Evolutionary conservation across 2,888 invertebrate species (phyloP).

Genomic region (Pammene fasciana): DNA sequence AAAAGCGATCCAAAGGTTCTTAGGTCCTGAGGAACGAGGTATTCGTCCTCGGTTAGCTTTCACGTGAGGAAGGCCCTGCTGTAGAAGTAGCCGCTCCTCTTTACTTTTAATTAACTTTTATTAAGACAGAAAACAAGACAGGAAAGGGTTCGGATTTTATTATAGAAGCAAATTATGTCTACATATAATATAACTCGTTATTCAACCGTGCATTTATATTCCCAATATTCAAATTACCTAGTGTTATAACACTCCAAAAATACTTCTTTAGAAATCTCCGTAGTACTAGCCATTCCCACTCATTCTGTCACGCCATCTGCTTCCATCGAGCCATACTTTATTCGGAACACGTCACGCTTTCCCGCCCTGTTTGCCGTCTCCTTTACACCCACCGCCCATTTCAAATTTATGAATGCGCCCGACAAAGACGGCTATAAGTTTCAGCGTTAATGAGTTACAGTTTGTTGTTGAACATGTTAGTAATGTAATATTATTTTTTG

Average conservation of each 20-base stretch:
- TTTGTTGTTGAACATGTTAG: conserved; percentile 45
- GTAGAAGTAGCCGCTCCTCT: too few species aligned
- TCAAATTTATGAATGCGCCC: conserved; percentile 52
- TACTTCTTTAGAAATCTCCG: conserved; percentile 27
- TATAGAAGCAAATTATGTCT: too few species aligned
- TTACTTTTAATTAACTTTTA: too few species aligned
- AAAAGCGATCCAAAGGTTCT: too few species aligned
- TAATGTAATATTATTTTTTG: conserved; percentile 41
- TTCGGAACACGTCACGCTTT: conserved; percentile 59
- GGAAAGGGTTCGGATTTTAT: too few species aligned
- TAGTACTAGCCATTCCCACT: conserved; percentile 39
- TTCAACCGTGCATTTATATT: too few species aligned
- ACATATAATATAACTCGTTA: too few species aligned
- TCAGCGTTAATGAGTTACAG: conserved; percentile 47
- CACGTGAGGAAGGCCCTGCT: too few species aligned
- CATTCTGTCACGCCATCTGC: conserved; percentile 52
- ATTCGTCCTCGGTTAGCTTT: too few species aligned
- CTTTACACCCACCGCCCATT: conserved; percentile 30
- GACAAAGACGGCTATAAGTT: conserved; percentile 51
- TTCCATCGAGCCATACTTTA: conserved; percentile 59
- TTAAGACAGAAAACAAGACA: too few species aligned
- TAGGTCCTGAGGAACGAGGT: too few species aligned
- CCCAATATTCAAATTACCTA: not conserved
- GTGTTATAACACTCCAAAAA: conserved; percentile 11
- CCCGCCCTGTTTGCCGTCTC: conserved; percentile 41